These are phyloP conservation scores for Drosophila mojavensis DNA, from an alignment of 1,140 invertebrate species.

Conservation along the genomic window DNA sequence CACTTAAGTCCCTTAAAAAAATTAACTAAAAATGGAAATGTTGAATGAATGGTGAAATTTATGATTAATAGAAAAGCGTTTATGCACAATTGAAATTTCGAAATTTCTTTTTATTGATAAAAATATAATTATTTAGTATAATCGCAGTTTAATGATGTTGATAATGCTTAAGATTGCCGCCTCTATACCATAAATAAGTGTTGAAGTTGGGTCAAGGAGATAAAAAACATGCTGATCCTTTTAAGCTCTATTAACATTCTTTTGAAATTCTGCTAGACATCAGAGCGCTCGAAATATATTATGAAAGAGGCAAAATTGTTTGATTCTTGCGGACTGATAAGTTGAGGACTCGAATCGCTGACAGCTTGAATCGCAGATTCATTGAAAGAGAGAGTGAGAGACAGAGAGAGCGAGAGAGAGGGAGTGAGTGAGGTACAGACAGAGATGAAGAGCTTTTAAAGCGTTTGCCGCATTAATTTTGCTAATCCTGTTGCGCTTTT, in stretches of 20 bases:
- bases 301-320: slow-evolving; percentile 33
- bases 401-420: background rate
- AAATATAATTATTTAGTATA: no score
- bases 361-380: slow-evolving; percentile 59
- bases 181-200: no score
- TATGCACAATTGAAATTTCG: no score
- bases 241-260: slow-evolving; percentile 6
- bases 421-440: background rate
- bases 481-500: slow-evolving; percentile 67
- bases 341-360: slow-evolving; percentile 58
- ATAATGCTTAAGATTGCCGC: no score
- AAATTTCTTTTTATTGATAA: no score
- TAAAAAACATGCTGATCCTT: background rate
- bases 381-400: background rate
- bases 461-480: slow-evolving; percentile 73
- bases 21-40: no score
- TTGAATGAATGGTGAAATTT: no score
- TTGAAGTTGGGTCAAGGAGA: no score
- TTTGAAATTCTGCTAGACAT: background rate
- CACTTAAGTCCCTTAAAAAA: no score
- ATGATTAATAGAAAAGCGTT: no score
- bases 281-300: slow-evolving; percentile 14
- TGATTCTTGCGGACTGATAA: slow-evolving; percentile 56
- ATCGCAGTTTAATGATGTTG: no score
- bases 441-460: slow-evolving; percentile 27